These are phyloP conservation scores for Blastomussa wellsi DNA, from an alignment of 92 coral and sea anemone genomes.

Conservation along the genomic window DNA sequence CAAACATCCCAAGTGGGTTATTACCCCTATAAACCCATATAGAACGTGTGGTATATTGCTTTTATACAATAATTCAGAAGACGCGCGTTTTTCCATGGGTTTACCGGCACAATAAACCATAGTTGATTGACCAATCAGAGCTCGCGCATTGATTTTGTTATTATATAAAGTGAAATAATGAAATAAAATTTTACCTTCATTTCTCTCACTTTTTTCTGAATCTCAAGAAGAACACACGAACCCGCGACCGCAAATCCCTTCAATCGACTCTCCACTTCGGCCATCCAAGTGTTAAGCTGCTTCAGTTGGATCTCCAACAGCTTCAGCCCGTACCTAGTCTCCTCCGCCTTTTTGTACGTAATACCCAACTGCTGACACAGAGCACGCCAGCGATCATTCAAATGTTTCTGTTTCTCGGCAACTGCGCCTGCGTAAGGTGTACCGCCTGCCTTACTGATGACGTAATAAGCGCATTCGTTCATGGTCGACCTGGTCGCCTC, in stretches of 20 bases:
- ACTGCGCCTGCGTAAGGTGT: conserved; percentile 82
- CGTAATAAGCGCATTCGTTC: conserved; percentile 88
- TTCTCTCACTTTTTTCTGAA: conserved; percentile 73
- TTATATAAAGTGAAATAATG: no score
- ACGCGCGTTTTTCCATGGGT: no score
- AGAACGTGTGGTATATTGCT: no score
- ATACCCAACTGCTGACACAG: conserved; percentile 97
- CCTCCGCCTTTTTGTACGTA: conserved; percentile 97
- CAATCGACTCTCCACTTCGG: conserved; percentile 79
- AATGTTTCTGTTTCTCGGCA: conserved; percentile 76
- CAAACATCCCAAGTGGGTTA: no score
- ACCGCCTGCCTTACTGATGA: conserved; percentile 85
- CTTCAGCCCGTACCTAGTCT: conserved; percentile 90
- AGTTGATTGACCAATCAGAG: no score
- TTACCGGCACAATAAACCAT: no score
- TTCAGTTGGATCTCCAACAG: conserved; percentile 87
- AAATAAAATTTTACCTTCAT: conserved; percentile 78
- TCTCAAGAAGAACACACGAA: conserved; percentile 75
- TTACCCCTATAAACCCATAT: no score
- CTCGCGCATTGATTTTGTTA: no score
- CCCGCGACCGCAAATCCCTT: conserved; percentile 54
- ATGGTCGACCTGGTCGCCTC: conserved; percentile 81
- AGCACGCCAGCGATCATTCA: conserved; percentile 97
- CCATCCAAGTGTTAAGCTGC: conserved; percentile 95
- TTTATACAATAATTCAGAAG: no score